A percentile compares a stretch with the other conserved stretches of the same genome.
Evolutionary conservation across 2,888 invertebrate genomes (phyloP).

Genomic region (Cryptocephalus moraei): DNA sequence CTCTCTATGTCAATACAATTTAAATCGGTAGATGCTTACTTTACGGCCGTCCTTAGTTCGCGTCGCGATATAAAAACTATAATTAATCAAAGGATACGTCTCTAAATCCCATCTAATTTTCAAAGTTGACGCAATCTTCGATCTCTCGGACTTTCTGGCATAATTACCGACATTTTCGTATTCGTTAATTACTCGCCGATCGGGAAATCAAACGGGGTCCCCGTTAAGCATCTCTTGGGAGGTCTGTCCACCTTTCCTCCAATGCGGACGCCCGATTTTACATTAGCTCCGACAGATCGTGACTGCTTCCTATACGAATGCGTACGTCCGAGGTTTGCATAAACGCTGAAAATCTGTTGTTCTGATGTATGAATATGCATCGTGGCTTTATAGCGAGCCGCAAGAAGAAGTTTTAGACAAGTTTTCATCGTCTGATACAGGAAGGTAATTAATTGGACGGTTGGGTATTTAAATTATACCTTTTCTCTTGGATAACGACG

Average conservation of each 20-base stretch:
- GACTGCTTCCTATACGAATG: slow-evolving; percentile 10
- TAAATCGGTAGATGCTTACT: no score
- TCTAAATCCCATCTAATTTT: neutral
- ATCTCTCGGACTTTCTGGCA: neutral
- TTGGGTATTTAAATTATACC: no score
- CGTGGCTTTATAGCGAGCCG: no score
- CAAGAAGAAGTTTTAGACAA: no score
- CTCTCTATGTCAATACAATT: no score
- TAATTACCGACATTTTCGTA: no score
- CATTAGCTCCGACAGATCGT: slow-evolving; percentile 6
- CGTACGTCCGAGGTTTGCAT: slow-evolving; percentile 7
- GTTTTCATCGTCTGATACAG: no score
- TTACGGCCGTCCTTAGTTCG: no score
- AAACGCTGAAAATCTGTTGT: slow-evolving; percentile 8
- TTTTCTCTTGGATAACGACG: no score
- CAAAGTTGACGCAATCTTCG: neutral
- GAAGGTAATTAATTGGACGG: no score
- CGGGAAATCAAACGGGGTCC: slow-evolving; percentile 1
- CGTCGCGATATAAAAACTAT: no score
- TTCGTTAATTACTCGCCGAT: slow-evolving; percentile 1
- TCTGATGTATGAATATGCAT: neutral
- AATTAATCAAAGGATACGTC: neutral
- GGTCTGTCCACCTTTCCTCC: slow-evolving; percentile 3
- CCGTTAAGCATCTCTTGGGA: slow-evolving; percentile 2
- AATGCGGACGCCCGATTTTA: slow-evolving; percentile 7